Conservation (phyloP, 2,888 invertebrate genomes). For the Harpalus rubripes region DNA sequence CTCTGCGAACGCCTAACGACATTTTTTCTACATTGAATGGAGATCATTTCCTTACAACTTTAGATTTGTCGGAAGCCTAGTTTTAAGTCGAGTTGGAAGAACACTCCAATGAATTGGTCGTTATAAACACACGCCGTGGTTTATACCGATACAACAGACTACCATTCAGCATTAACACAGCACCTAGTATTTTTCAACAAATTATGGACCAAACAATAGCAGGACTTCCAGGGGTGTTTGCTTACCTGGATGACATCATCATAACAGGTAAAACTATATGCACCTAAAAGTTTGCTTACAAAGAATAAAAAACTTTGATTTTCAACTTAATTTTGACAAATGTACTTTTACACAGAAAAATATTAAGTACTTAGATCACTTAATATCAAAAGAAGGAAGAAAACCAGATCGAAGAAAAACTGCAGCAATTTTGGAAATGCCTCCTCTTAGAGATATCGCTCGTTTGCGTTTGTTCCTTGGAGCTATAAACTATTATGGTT, state of each 20-base stretch:
- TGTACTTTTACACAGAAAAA: slow-evolving; percentile 8
- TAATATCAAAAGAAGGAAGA: slow-evolving; percentile 52
- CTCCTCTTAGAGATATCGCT: background rate
- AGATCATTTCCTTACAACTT: background rate
- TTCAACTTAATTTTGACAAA: background rate
- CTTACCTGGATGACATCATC: slow-evolving; percentile 68
- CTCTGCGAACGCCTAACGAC: background rate
- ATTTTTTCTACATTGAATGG: slow-evolving; percentile 5
- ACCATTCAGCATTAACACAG: no score
- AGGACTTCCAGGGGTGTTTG: slow-evolving; percentile 33
- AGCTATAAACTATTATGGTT: slow-evolving; percentile 7
- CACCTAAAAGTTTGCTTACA: background rate
- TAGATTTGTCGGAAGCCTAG: slow-evolving; percentile 66
- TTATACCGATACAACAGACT: no score
- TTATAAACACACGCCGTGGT: slow-evolving; percentile 10
- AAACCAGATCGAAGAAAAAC: slow-evolving; percentile 58
- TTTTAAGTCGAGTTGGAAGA: slow-evolving; percentile 67
- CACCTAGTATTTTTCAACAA: no score
- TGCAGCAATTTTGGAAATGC: background rate
- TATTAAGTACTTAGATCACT: background rate
- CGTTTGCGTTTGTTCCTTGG: slow-evolving; percentile 1
- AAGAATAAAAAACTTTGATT: background rate
- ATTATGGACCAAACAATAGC: no score
- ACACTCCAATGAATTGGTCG: slow-evolving; percentile 49
- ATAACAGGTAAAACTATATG: slow-evolving; percentile 69